Evolutionary conservation across 1,140 invertebrate species (phyloP), one percentile per base, ranked within the genome.

Genomic region (Hesperophylax magnus): DNA sequence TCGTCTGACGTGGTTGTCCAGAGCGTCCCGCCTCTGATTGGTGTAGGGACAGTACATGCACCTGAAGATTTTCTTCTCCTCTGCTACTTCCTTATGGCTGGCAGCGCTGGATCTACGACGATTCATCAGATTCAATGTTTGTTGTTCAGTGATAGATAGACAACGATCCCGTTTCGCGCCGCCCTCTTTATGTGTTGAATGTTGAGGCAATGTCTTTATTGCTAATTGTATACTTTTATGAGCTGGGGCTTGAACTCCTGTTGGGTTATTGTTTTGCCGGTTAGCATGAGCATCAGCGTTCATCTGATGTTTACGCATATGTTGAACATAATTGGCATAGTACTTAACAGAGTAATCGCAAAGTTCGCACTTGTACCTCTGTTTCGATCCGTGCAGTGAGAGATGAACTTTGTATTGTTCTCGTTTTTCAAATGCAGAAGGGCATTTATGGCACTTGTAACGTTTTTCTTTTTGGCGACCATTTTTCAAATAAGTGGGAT

Each of bases 271-370:
- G 15, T 86, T 87, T 17, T 90, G 90, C 67, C 90, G 90, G 22
- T 91, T 91, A 0, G 92, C 92, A 81, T 92, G 91, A 3, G 93
- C 92, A 84, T 93, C 91, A n/a, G 92, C 92, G 84, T 93, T 94
- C 79, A 91, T 92, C 84, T 93, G 92, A 87, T 97, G 96, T 85
- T 96, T 94, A 60, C 93, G 93, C 85, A 94, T 88, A 85, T 97
- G 96, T 85, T 96, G 95, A 17, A 93, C 92, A 84, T 95, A 95
- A 88, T 96, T 96, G 0, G 95, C 94, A 82, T 94, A 95, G 87
- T 95, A 96, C 84, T 95, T 96, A 0, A 97, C 96, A 1, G 96
- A 95, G 87, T 97, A 98, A 88, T 97, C 96, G 87, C 97, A 98
- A 6, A 93, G 92, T 80, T 95, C 93, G 88, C 97, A 98, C 79